Evolutionary conservation across 2,888 invertebrate genomes (phyloP).

Genomic region (Heliothis peltigera): DNA sequence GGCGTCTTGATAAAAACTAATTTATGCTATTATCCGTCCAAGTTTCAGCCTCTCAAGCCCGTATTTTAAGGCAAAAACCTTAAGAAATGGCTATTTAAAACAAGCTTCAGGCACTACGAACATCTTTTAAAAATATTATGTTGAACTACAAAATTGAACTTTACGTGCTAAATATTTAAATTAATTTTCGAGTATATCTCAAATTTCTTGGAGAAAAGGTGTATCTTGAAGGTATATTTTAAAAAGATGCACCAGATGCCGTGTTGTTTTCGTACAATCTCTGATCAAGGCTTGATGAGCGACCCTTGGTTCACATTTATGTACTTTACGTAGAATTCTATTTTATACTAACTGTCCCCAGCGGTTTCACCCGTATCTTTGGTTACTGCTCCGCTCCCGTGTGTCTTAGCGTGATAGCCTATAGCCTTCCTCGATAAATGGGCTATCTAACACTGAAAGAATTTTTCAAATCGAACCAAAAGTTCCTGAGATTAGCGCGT

Average conservation of each 20-base stretch:
- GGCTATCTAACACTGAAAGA: too few relatives aligned
- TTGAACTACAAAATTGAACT: background rate
- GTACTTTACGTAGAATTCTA: too few relatives aligned
- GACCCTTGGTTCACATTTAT: conserved; percentile 4
- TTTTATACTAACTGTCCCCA: too few relatives aligned
- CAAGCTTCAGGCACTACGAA: background rate
- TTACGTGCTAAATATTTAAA: background rate
- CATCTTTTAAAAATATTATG: background rate
- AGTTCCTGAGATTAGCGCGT: too few relatives aligned
- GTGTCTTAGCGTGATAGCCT: too few relatives aligned
- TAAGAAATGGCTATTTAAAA: background rate
- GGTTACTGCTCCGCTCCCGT: too few relatives aligned
- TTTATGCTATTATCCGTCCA: too few relatives aligned
- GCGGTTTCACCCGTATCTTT: too few relatives aligned
- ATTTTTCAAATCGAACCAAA: too few relatives aligned
- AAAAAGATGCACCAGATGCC: conserved; percentile 13
- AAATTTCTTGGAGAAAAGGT: conserved; percentile 8
- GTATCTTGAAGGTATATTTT: conserved; percentile 31
- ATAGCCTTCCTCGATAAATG: too few relatives aligned
- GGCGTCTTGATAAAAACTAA: too few relatives aligned
- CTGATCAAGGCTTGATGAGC: conserved; percentile 4
- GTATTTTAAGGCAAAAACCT: background rate
- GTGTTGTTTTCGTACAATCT: conserved; percentile 13
- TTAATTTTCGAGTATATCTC: background rate
- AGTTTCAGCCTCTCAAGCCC: too few relatives aligned